phyloP scores from a whole-genome alignment of 2,797 vertebrate species.

The Echeneis naucrates region DNA sequence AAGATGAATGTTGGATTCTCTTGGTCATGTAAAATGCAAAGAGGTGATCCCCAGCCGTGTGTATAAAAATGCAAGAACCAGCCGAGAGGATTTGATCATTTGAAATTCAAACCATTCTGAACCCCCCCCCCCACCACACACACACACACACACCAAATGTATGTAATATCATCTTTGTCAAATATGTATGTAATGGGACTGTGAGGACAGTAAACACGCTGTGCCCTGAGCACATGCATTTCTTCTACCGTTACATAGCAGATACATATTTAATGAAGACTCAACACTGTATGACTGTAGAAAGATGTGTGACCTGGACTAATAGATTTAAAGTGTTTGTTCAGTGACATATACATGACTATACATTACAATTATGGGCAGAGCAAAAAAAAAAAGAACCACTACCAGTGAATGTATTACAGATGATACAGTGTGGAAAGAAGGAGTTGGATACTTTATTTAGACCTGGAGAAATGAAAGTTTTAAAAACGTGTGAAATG shows the following conservation, averaged over 20 bases:
- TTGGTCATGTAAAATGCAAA: slow-evolving; percentile 46
- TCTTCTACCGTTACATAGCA: slow-evolving; percentile 46
- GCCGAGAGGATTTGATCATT: slow-evolving; percentile 43
- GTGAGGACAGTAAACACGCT: slow-evolving; percentile 31
- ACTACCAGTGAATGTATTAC: neutral
- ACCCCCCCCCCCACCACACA: too few species aligned
- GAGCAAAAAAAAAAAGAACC: too few species aligned
- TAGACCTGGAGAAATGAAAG: neutral
- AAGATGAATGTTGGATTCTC: slow-evolving; percentile 56
- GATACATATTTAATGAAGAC: slow-evolving; percentile 32
- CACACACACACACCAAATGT: slow-evolving; percentile 4
- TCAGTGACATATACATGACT: slow-evolving; percentile 4
- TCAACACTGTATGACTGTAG: slow-evolving; percentile 14
- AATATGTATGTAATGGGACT: slow-evolving; percentile 62
- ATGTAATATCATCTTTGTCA: slow-evolving; percentile 64
- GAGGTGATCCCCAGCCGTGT: slow-evolving; percentile 4
- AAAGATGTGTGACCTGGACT: slow-evolving; percentile 31
- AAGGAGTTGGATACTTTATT: neutral
- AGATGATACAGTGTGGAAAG: neutral
- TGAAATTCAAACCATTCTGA: slow-evolving; percentile 35
- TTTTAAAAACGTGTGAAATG: neutral
- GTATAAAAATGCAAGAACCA: slow-evolving; percentile 55
- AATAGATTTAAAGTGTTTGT: slow-evolving; percentile 29
- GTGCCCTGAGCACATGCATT: slow-evolving; percentile 19
- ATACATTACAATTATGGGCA: neutral